Percentiles rank a stretch among this genome's conserved stretches.
phyloP scores from a whole-genome alignment of 1,140 invertebrate species.

The Leguminivora glycinivorella region DNA sequence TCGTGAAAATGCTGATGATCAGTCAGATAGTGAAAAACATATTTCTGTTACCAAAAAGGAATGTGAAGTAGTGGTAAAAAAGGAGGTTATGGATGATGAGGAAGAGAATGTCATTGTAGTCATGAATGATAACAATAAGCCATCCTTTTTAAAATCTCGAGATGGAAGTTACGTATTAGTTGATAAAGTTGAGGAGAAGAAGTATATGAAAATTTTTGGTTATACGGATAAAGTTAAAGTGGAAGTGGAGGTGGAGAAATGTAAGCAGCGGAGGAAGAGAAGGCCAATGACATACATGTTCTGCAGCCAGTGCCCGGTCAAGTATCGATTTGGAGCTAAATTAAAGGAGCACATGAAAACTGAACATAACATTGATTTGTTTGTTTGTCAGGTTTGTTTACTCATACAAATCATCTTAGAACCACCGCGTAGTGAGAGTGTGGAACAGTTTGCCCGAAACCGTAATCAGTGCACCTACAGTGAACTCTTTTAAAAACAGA shows the following conservation, averaged over 20 bases:
- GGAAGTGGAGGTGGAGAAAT: neutral
- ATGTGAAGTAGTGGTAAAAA: neutral
- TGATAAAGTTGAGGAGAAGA: conserved; percentile 31
- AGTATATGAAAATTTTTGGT: conserved; percentile 33
- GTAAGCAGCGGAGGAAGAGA: conserved; percentile 49
- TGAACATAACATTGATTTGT: conserved; percentile 58
- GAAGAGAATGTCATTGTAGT: conserved; percentile 50
- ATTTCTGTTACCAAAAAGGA: conserved; percentile 20
- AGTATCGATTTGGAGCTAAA: conserved; percentile 65
- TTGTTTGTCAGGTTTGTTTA: conserved; percentile 59
- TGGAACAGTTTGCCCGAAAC: too few relatives aligned
- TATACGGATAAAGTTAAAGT: conserved; percentile 9
- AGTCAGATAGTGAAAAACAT: conserved; percentile 29
- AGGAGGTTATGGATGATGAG: conserved; percentile 2
- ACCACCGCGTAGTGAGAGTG: too few relatives aligned
- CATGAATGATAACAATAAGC: conserved; percentile 45
- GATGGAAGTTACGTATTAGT: conserved; percentile 38
- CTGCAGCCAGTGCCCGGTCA: conserved; percentile 60
- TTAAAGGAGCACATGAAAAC: conserved; percentile 67
- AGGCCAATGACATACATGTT: conserved; percentile 55
- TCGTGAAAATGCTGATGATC: conserved; percentile 30
- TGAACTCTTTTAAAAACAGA: too few relatives aligned
- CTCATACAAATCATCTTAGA: too few relatives aligned
- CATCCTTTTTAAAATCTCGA: conserved; percentile 41
- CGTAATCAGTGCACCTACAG: too few relatives aligned